phyloP scores from a whole-genome alignment of 1,140 invertebrate genomes.

The Saccostrea echinata region DNA sequence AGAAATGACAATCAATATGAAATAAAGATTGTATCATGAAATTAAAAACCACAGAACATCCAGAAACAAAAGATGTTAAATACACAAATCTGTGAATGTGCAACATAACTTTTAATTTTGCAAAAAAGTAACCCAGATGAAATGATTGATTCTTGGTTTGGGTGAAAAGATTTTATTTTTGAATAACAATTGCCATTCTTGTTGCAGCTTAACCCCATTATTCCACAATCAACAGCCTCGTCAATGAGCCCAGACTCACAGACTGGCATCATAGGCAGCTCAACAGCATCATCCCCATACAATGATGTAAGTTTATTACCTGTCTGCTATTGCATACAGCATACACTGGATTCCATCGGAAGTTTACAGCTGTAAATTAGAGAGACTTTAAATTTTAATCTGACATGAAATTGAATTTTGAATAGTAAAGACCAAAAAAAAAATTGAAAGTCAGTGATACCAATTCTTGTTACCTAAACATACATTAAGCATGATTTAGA shows the following conservation, averaged over 20 bases:
- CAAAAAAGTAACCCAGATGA: not conserved
- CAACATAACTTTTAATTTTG: not conserved
- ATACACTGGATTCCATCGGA: not conserved
- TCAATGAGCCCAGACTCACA: conserved; percentile 76
- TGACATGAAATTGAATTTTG: too few relatives aligned
- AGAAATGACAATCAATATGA: not conserved
- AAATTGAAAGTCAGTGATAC: too few relatives aligned
- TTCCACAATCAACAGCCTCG: conserved; percentile 67
- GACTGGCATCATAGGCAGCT: conserved; percentile 74
- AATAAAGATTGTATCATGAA: not conserved
- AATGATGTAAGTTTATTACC: conserved; percentile 70
- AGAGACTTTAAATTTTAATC: too few relatives aligned
- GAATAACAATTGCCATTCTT: conserved; percentile 21
- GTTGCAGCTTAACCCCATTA: conserved; percentile 75
- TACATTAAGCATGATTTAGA: not conserved
- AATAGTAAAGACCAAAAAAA: too few relatives aligned
- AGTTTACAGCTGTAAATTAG: not conserved
- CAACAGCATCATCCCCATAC: conserved; percentile 74
- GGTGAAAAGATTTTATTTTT: not conserved
- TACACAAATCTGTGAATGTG: not conserved
- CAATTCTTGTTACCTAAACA: too few relatives aligned
- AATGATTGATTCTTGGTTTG: not conserved
- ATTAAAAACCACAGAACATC: not conserved
- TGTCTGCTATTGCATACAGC: too few relatives aligned
- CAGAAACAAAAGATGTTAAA: not conserved